phyloP scores from a whole-genome alignment of 2,797 vertebrate genomes.

The Tenualosa thibaudeaui region DNA sequence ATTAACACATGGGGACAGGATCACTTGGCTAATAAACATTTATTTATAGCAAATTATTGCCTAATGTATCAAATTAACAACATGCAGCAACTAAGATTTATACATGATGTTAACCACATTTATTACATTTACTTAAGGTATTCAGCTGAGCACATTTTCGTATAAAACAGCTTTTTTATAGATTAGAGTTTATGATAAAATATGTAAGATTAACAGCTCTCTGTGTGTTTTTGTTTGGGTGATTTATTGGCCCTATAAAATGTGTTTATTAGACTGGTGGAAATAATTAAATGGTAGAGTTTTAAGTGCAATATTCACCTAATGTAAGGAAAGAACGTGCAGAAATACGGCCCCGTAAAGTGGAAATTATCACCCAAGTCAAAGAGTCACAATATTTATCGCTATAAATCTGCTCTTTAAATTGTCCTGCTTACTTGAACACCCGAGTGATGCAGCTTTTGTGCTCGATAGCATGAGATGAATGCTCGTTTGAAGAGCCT shows the following conservation, averaged over 20 bases:
- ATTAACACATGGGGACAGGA: constrained; percentile 85
- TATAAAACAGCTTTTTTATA: constrained; percentile 92
- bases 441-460: constrained; percentile 79
- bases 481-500: constrained; percentile 74
- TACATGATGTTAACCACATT: constrained; percentile 85
- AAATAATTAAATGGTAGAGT: constrained; percentile 97
- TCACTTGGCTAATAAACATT: constrained; percentile 95
- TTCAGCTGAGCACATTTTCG: constrained; percentile 91
- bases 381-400: constrained; percentile 93
- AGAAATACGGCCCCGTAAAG: constrained; percentile 91
- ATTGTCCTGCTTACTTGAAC: constrained; percentile 73
- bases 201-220: constrained; percentile 96
- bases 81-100: constrained; percentile 96
- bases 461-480: constrained; percentile 76
- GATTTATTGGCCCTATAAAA: constrained; percentile 94
- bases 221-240: constrained; percentile 91
- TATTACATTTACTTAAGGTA: constrained; percentile 99
- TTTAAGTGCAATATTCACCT: constrained; percentile 96
- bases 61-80: constrained; percentile 99
- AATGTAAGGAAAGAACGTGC: constrained; percentile 89
- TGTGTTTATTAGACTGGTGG: constrained; percentile 96
- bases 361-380: constrained; percentile 89
- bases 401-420: constrained; percentile 89
- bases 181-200: constrained; percentile 93
- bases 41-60: constrained; percentile 99